Evolutionary conservation across 2,888 invertebrate species (phyloP).

Genomic region (Pelosia muscerda): DNA sequence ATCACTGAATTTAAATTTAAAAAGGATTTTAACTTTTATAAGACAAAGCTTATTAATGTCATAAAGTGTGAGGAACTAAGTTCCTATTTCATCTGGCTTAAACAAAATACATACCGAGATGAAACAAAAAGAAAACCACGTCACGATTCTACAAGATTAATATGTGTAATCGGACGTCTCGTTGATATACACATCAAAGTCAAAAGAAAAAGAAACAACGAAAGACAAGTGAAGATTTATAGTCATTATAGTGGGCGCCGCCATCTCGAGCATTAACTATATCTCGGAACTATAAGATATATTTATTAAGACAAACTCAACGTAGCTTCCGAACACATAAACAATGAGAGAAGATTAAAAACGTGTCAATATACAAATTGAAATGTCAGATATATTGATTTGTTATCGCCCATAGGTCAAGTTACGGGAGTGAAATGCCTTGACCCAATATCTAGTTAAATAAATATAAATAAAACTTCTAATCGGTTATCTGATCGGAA

Average conservation of each 20-base stretch:
- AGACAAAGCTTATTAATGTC: not conserved
- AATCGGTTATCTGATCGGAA: slow-evolving; percentile 48
- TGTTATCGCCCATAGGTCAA: slow-evolving; percentile 71
- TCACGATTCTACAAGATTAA: slow-evolving; percentile 65
- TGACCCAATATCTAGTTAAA: slow-evolving; percentile 55
- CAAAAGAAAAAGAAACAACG: slow-evolving; percentile 66
- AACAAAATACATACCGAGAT: slow-evolving; percentile 9
- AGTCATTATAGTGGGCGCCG: slow-evolving; percentile 63
- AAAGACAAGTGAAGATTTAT: slow-evolving; percentile 79
- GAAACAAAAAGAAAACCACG: slow-evolving; percentile 31
- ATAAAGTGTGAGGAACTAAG: not conserved
- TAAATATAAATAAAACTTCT: slow-evolving; percentile 63
- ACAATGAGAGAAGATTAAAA: slow-evolving; percentile 82
- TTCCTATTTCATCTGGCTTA: not conserved
- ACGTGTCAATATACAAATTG: slow-evolving; percentile 84
- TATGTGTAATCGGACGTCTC: slow-evolving; percentile 70
- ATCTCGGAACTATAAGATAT: slow-evolving; percentile 63
- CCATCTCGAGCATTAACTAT: slow-evolving; percentile 58
- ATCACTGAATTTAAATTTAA: no score
- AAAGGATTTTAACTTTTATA: not conserved
- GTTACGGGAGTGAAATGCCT: slow-evolving; percentile 61
- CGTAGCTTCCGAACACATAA: slow-evolving; percentile 80
- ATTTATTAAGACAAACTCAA: slow-evolving; percentile 75
- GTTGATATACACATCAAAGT: slow-evolving; percentile 74
- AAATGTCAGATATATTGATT: slow-evolving; percentile 83